Percentiles rank a stretch among this genome's conserved stretches.
phyloP scores from a whole-genome alignment of 2,888 invertebrate species.

The Vanessa cardui region DNA sequence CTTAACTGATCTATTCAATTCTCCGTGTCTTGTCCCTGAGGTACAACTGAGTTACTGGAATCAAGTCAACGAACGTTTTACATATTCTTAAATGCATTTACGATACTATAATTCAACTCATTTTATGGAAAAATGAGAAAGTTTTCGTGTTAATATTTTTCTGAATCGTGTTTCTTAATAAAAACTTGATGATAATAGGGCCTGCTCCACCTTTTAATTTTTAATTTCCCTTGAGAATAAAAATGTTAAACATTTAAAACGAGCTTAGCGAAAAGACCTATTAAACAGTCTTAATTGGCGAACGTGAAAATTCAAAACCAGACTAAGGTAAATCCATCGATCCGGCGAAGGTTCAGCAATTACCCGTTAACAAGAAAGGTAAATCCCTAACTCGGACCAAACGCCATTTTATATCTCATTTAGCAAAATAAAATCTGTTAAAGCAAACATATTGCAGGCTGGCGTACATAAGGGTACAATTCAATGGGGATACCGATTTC shows the following conservation, averaged over 20 bases:
- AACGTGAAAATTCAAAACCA: slow-evolving; percentile 45
- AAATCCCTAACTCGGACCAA: slow-evolving; percentile 25
- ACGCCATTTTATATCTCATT: slow-evolving; percentile 1
- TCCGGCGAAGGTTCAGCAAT: slow-evolving; percentile 38
- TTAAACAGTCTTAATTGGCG: slow-evolving; percentile 64
- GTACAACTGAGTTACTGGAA: slow-evolving; percentile 22
- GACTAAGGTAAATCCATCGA: slow-evolving; percentile 45
- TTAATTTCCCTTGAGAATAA: slow-evolving; percentile 67
- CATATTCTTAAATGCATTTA: neutral
- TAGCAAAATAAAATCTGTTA: neutral
- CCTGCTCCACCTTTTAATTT: slow-evolving; percentile 67
- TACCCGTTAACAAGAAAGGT: slow-evolving; percentile 31
- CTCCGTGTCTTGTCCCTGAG: slow-evolving; percentile 26
- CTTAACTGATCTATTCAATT: slow-evolving; percentile 35
- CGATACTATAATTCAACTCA: neutral
- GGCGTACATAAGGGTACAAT: neutral
- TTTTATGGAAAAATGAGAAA: neutral
- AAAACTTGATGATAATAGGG: slow-evolving; percentile 53
- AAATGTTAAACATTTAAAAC: slow-evolving; percentile 65
- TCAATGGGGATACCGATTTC: neutral
- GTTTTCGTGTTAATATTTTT: neutral
- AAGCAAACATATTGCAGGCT: neutral
- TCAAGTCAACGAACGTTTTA: slow-evolving; percentile 25
- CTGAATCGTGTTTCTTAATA: slow-evolving; percentile 43
- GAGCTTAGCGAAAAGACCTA: slow-evolving; percentile 57